phyloP scores from a whole-genome alignment of 2,797 vertebrate genomes.

The Scyliorhinus canicula region DNA sequence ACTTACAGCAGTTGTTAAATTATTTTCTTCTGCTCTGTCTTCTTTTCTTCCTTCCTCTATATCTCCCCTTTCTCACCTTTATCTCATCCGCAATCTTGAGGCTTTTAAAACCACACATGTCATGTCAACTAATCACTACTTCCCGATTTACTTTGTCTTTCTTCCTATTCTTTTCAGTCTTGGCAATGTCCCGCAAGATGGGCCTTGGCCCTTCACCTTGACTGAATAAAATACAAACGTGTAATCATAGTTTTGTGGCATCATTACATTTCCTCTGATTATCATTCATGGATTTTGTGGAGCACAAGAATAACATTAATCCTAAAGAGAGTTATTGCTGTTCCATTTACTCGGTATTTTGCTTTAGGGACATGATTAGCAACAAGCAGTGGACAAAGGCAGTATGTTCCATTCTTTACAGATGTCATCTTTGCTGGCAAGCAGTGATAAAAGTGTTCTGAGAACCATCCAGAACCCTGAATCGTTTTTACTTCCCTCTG shows the following conservation, averaged over 20 bases:
- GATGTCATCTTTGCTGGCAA: constrained; percentile 83
- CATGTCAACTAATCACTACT: background rate
- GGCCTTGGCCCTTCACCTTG: background rate
- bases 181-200: background rate
- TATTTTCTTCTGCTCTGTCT: constrained; percentile 36
- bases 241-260: constrained; percentile 44
- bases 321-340: constrained; percentile 26
- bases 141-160: background rate
- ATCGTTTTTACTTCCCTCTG: constrained; percentile 60
- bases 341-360: constrained; percentile 44
- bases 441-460: constrained; percentile 53
- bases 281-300: constrained; percentile 29
- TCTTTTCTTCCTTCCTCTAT: constrained; percentile 38
- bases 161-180: background rate
- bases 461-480: constrained; percentile 68
- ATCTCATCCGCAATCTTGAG: constrained; percentile 37
- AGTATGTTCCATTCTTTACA: constrained; percentile 71
- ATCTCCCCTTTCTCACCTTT: constrained; percentile 43
- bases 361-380: constrained; percentile 68
- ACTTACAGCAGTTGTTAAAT: background rate
- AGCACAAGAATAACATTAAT: constrained; percentile 28
- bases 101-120: background rate
- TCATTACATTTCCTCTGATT: constrained; percentile 26
- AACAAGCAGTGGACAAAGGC: constrained; percentile 67
- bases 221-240: constrained; percentile 39